Conservation (phyloP, 2,113 vertebrate species). For the Hemibagrus wyckioides region DNA sequence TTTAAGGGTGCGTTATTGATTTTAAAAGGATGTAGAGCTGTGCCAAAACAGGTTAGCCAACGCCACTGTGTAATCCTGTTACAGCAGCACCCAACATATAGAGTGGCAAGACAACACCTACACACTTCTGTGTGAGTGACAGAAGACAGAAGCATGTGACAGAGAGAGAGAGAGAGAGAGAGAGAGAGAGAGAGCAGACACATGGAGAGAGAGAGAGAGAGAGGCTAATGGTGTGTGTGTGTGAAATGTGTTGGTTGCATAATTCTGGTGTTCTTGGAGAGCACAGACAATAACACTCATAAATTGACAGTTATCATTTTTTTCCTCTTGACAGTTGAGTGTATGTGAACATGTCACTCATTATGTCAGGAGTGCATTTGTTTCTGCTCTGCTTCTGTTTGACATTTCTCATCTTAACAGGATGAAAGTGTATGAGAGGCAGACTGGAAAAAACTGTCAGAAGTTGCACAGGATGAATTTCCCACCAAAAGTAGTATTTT, state of each 20-base stretch:
- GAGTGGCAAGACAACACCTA: conserved; percentile 35
- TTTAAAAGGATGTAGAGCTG: background rate
- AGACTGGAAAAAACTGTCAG: no score
- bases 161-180: conserved; percentile 12
- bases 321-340: background rate
- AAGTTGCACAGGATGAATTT: no score
- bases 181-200: conserved; percentile 12
- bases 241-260: conserved; percentile 3
- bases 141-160: no score
- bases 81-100: conserved; percentile 35
- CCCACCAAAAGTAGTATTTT: no score
- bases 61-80: conserved; percentile 2
- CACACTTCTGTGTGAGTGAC: conserved; percentile 48
- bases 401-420: background rate
- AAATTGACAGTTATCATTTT: conserved; percentile 32
- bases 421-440: background rate
- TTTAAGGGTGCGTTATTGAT: background rate
- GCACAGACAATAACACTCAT: conserved; percentile 29
- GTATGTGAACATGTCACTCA: background rate
- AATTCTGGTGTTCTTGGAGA: conserved; percentile 41
- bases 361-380: background rate
- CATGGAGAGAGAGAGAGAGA: conserved; percentile 18
- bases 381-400: background rate
- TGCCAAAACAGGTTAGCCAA: background rate
- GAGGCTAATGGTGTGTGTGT: conserved; percentile 23